Evolutionary conservation across 2,113 vertebrate species (phyloP).

Genomic region (Amazona vittata): DNA sequence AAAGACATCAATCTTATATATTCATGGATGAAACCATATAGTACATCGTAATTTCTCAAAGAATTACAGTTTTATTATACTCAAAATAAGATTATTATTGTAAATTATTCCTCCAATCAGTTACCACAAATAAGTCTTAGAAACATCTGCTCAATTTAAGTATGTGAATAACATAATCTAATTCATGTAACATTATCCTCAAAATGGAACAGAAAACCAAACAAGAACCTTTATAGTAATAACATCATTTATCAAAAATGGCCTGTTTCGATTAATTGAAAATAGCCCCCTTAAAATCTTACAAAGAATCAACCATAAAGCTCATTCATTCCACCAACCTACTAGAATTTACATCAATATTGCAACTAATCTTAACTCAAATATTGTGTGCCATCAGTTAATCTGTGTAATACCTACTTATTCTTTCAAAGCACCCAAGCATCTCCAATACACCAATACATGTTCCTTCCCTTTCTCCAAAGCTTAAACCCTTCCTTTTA

Average conservation of each 20-base stretch:
- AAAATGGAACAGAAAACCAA: constrained; percentile 22
- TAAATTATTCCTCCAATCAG: constrained; percentile 40
- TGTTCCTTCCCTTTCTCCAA: neutral
- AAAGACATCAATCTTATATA: constrained; percentile 38
- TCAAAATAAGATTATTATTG: constrained; percentile 38
- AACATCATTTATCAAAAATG: neutral
- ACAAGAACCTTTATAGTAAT: neutral
- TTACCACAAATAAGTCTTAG: constrained; percentile 22
- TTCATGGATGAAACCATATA: constrained; percentile 22
- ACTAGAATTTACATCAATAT: neutral
- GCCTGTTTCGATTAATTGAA: neutral
- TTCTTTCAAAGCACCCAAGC: neutral
- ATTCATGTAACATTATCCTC: neutral
- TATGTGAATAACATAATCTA: constrained; percentile 41
- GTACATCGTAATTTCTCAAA: constrained; percentile 4
- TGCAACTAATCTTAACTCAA: neutral
- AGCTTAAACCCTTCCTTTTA: neutral
- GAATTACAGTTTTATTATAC: constrained; percentile 55
- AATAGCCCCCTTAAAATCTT: neutral
- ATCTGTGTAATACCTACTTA: neutral
- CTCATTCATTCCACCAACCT: neutral
- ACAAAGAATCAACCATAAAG: neutral
- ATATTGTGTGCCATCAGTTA: neutral
- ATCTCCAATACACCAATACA: neutral
- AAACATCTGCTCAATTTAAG: constrained; percentile 10